phyloP scores from a whole-genome alignment of 2,113 vertebrate species.

The Plestiodon gilberti region DNA sequence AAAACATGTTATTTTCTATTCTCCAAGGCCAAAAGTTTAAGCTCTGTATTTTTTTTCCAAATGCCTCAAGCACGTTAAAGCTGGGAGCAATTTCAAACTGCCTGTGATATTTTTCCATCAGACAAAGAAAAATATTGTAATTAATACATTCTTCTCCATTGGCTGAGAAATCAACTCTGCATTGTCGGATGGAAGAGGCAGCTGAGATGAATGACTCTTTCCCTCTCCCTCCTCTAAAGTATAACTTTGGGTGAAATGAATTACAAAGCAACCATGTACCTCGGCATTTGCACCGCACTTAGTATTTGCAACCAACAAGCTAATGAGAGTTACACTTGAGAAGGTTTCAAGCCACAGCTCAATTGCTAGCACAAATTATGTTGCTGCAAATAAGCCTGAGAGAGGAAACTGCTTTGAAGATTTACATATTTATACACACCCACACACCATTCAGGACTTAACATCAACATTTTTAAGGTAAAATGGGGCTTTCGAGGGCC shows the following conservation, averaged over 20 bases:
- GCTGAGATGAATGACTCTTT: constrained; percentile 57
- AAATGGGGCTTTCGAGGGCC: neutral
- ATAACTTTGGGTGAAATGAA: neutral
- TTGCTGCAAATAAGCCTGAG: constrained; percentile 20
- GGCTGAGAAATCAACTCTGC: constrained; percentile 61
- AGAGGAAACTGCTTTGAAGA: neutral
- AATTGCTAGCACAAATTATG: constrained; percentile 32
- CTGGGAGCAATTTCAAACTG: constrained; percentile 52
- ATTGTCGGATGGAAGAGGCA: constrained; percentile 22
- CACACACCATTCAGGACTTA: neutral
- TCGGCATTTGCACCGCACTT: constrained; percentile 6
- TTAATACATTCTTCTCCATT: constrained; percentile 69
- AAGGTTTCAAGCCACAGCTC: constrained; percentile 9
- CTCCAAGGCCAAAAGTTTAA: constrained; percentile 59
- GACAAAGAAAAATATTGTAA: constrained; percentile 71
- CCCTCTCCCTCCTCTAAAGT: neutral
- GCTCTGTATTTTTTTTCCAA: constrained; percentile 50
- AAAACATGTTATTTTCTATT: constrained; percentile 67
- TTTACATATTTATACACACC: neutral
- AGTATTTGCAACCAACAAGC: constrained; percentile 51
- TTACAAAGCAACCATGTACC: constrained; percentile 40
- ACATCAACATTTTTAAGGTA: too few species aligned
- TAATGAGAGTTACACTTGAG: constrained; percentile 43
- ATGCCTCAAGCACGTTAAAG: constrained; percentile 52
- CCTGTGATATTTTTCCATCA: constrained; percentile 52